These are phyloP conservation scores for Rhabdophis nuchalis DNA, from an alignment of 2,797 vertebrate species.

Conservation along the genomic window DNA sequence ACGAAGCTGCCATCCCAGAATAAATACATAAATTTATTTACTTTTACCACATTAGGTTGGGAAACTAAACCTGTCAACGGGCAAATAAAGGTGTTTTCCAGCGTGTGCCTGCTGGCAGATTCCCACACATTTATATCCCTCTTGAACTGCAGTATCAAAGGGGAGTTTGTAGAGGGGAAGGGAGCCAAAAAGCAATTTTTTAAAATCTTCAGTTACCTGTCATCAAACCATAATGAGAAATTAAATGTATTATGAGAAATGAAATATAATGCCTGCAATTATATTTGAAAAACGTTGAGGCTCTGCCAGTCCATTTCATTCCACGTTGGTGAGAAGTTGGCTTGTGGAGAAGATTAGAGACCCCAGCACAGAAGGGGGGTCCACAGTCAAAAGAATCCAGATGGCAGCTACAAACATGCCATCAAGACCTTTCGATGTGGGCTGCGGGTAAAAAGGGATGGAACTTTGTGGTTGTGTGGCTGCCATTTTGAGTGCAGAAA, in stretches of 20 bases:
- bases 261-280: neutral
- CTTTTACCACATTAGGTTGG: neutral
- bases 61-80: neutral
- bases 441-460: neutral
- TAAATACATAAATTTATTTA: neutral
- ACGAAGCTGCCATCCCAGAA: neutral
- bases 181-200: neutral
- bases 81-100: neutral
- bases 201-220: neutral
- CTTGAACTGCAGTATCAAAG: neutral
- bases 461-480: neutral
- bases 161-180: neutral
- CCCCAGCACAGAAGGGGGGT: neutral
- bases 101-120: neutral
- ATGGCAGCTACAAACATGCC: neutral
- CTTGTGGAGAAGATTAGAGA: neutral
- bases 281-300: neutral
- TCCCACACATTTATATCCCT: neutral
- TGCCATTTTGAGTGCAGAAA: neutral
- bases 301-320: neutral
- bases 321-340: neutral
- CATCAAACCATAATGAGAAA: neutral
- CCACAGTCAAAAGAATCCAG: neutral
- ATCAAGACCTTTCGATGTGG: neutral
- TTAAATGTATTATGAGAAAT: neutral